These are phyloP conservation scores for Pangasius macronema DNA, from an alignment of 2,797 vertebrate species.

Conservation along the genomic window DNA sequence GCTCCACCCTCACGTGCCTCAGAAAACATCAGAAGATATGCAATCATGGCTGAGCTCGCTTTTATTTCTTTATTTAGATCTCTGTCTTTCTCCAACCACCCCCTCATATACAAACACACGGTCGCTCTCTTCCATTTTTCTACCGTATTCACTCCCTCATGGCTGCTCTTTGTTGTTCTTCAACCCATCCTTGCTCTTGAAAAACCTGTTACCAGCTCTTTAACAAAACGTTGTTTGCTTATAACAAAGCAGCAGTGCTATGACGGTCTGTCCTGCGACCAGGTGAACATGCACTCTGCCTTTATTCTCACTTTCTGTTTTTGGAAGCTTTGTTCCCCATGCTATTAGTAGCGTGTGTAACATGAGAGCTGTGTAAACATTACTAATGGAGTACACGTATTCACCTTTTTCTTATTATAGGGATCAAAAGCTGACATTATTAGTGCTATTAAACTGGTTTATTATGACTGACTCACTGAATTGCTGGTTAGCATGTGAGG, in stretches of 20 bases:
- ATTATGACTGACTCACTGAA: not conserved
- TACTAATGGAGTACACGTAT: constrained; percentile 27
- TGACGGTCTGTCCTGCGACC: constrained; percentile 14
- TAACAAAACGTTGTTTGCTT: constrained; percentile 32
- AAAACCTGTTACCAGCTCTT: constrained; percentile 33
- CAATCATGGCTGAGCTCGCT: constrained; percentile 22
- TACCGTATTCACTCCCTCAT: not conserved
- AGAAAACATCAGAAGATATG: constrained; percentile 37
- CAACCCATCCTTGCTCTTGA: constrained; percentile 17
- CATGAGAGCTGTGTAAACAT: constrained; percentile 52
- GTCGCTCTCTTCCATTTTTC: not conserved
- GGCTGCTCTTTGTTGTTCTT: constrained; percentile 30
- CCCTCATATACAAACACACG: not conserved
- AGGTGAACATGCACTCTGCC: constrained; percentile 35
- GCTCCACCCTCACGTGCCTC: constrained; percentile 9
- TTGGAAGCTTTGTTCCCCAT: constrained; percentile 37
- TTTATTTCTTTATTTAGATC: constrained; percentile 23
- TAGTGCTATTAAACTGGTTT: not conserved
- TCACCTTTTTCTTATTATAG: constrained; percentile 25
- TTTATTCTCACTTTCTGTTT: constrained; percentile 38
- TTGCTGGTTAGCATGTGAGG: not conserved
- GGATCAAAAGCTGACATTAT: constrained; percentile 40
- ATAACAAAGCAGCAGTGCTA: constrained; percentile 43
- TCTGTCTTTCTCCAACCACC: constrained; percentile 14
- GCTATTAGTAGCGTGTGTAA: constrained; percentile 40